A percentile compares a stretch with the other conserved stretches of the same genome.
Evolutionary conservation across 2,797 vertebrate genomes (phyloP).

Genomic region (Eupleurogrammus muticus): DNA sequence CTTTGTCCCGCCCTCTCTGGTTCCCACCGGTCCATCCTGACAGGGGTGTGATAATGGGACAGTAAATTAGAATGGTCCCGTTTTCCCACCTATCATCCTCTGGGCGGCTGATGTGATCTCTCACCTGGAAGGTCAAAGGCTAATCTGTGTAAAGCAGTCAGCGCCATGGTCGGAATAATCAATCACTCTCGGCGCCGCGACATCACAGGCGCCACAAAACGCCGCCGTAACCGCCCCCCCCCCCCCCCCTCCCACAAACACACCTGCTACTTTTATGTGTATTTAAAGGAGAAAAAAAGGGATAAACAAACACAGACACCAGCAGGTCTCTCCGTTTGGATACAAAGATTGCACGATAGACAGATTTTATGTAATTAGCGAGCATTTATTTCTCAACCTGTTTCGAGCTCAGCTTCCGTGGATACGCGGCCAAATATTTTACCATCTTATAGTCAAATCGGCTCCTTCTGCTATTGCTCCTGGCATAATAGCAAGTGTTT

Average conservation of each 20-base stretch:
- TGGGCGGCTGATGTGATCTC: constrained; percentile 67
- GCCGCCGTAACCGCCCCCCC: constrained; percentile 26
- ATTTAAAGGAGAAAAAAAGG: constrained; percentile 4
- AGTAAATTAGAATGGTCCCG: constrained; percentile 73
- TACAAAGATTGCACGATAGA: constrained; percentile 43
- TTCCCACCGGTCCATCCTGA: constrained; percentile 58
- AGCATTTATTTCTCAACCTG: constrained; percentile 40
- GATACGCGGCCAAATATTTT: constrained; percentile 42
- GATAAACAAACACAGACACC: constrained; percentile 1
- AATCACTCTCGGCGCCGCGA: constrained; percentile 60
- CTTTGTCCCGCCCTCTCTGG: constrained; percentile 31
- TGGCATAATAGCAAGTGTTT: constrained; percentile 60
- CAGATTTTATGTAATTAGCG: constrained; percentile 41
- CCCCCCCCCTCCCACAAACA: constrained; percentile 25
- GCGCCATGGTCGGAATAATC: constrained; percentile 71
- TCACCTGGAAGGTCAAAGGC: constrained; percentile 72
- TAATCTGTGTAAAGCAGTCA: constrained; percentile 70
- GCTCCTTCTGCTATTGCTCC: constrained; percentile 27
- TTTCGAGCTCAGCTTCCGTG: constrained; percentile 37
- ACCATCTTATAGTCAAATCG: constrained; percentile 27
- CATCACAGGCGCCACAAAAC: constrained; percentile 48
- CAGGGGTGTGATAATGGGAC: constrained; percentile 73
- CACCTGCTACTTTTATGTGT: constrained; percentile 51
- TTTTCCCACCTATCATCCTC: constrained; percentile 58
- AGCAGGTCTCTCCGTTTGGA: constrained; percentile 17